phyloP scores from a whole-genome alignment of 2,888 invertebrate genomes.

The Harpalus rufipes region DNA sequence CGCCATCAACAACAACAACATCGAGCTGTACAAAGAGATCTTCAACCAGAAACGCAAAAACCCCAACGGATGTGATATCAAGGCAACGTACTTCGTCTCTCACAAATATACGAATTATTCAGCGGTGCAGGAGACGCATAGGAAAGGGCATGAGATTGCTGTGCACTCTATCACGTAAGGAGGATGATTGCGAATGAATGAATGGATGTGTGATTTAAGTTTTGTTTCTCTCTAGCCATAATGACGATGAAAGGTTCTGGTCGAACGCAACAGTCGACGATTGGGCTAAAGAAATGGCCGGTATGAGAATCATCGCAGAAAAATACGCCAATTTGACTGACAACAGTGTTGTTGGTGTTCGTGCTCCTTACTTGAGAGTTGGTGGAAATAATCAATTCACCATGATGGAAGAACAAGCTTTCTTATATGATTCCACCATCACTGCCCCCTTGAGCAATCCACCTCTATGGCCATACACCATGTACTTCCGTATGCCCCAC shows the following conservation, averaged over 20 bases:
- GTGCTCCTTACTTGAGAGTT: constrained; percentile 93
- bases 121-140: constrained; percentile 93
- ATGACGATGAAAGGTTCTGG: constrained; percentile 95
- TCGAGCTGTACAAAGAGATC: constrained; percentile 94
- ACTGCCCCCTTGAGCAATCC: constrained; percentile 94
- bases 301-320: constrained; percentile 93
- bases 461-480: constrained; percentile 98
- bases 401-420: constrained; percentile 98
- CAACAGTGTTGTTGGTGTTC: constrained; percentile 93
- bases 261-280: constrained; percentile 94
- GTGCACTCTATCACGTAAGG: constrained; percentile 95
- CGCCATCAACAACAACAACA: constrained; percentile 97
- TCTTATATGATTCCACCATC: constrained; percentile 97
- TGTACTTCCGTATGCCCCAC: constrained; percentile 98
- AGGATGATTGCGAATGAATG: neutral
- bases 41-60: constrained; percentile 94
- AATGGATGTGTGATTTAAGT: no score
- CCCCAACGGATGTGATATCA: constrained; percentile 96
- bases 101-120: constrained; percentile 97
- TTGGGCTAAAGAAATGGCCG: constrained; percentile 97
- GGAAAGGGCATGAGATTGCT: constrained; percentile 95
- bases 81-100: constrained; percentile 94
- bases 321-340: constrained; percentile 94
- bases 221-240: constrained; percentile 82
- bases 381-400: constrained; percentile 98